Conservation (phyloP, 2,888 invertebrate species). For the Actias luna region DNA sequence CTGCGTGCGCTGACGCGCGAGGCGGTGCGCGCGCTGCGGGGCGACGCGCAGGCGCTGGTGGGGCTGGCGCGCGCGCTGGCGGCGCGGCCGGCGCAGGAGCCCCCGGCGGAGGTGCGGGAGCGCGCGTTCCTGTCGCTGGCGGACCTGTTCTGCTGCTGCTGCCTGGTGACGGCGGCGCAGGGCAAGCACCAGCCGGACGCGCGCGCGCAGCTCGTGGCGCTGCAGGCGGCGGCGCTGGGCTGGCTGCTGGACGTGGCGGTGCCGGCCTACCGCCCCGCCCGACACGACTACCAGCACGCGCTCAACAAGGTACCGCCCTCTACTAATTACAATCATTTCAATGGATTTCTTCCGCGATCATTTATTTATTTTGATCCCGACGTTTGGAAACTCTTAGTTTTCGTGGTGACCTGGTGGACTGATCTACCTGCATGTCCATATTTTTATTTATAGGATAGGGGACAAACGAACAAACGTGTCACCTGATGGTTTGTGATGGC, state of each 20-base stretch:
- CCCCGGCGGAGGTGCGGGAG: slow-evolving; percentile 81
- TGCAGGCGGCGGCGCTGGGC: slow-evolving; percentile 92
- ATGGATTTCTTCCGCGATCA: no score
- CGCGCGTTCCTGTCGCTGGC: slow-evolving; percentile 91
- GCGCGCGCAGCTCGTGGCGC: slow-evolving; percentile 67
- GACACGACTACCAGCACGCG: slow-evolving; percentile 88
- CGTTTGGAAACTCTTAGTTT: no score
- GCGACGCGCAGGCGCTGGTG: slow-evolving; percentile 86
- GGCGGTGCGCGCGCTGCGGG: slow-evolving; percentile 91
- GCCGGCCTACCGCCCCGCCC: slow-evolving; percentile 86
- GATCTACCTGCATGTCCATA: no score
- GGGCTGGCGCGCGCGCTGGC: slow-evolving; percentile 91
- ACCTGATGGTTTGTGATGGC: no score
- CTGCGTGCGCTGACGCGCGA: slow-evolving; percentile 93
- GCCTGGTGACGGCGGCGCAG: slow-evolving; percentile 88
- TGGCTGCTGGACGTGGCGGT: slow-evolving; percentile 94
- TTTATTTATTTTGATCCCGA: no score
- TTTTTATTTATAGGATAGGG: no score
- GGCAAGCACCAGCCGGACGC: slow-evolving; percentile 74
- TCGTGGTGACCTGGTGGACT: no score
- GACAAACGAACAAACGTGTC: no score
- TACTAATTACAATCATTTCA: no score
- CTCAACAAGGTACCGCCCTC: slow-evolving; percentile 86
- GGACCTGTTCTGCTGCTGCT: slow-evolving; percentile 92
- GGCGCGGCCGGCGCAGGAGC: slow-evolving; percentile 82